These are phyloP conservation scores for Coreius guichenoti DNA, from an alignment of 2,797 vertebrate genomes.

Conservation along the genomic window DNA sequence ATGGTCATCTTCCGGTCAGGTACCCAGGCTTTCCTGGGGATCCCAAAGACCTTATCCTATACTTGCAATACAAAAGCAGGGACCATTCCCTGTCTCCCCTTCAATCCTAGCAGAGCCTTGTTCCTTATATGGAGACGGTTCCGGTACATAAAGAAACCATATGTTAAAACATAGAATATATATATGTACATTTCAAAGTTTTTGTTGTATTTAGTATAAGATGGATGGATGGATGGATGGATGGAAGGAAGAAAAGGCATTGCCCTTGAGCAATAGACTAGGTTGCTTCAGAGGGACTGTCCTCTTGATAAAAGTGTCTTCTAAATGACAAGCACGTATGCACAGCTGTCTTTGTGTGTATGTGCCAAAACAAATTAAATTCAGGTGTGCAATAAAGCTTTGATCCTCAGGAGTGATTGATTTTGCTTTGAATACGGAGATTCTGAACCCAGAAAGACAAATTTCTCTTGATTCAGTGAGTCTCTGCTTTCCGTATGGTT, in stretches of 20 bases:
- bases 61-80: too few species aligned
- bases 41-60: too few species aligned
- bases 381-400: constrained; percentile 45
- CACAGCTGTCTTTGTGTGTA: constrained; percentile 37
- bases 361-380: constrained; percentile 46
- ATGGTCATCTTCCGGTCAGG: too few species aligned
- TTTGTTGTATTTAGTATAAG: not conserved
- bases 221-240: not conserved
- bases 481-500: not conserved
- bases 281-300: constrained; percentile 24
- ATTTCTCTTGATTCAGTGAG: constrained; percentile 13
- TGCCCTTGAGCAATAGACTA: constrained; percentile 25
- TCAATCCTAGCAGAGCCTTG: too few species aligned
- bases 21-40: too few species aligned
- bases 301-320: constrained; percentile 37
- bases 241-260: not conserved
- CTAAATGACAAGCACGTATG: constrained; percentile 35
- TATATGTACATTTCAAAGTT: not conserved
- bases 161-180: too few species aligned
- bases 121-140: too few species aligned
- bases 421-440: constrained; percentile 40
- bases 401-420: constrained; percentile 39
- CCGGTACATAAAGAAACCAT: too few species aligned
- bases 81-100: too few species aligned
- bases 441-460: constrained; percentile 11